Conservation (phyloP, 2,797 vertebrate species). For the Mionectes olivaceus region DNA sequence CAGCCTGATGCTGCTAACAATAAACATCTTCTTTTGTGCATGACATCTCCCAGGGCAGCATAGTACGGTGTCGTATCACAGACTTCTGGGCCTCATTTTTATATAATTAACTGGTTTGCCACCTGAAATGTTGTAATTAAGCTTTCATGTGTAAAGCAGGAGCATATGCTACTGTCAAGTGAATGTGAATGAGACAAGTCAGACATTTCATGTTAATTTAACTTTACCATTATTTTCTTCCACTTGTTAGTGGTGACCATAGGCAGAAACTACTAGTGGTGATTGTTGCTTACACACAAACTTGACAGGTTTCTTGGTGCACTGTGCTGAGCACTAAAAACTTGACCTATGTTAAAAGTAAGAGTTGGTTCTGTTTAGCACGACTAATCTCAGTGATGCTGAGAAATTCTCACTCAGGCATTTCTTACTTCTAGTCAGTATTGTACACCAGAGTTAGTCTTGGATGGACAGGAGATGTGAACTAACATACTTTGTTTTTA, state of each 20-base stretch:
- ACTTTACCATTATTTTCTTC: neutral
- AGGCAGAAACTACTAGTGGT: neutral
- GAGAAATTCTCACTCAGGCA: neutral
- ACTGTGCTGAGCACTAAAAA: rapidly evolving
- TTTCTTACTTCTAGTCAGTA: neutral
- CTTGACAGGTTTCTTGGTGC: neutral
- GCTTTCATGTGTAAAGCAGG: conserved; percentile 53
- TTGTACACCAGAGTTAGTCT: rapidly evolving
- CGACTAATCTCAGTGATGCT: neutral
- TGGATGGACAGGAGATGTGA: neutral
- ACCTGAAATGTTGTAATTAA: conserved; percentile 68
- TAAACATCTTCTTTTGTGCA: conserved; percentile 22
- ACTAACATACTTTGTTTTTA: neutral
- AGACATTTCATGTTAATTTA: conserved; percentile 49
- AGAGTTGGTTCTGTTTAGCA: neutral
- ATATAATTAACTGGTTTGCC: conserved; percentile 55
- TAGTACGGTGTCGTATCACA: conserved; percentile 17
- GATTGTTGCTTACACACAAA: neutral
- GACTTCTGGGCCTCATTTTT: conserved; percentile 50
- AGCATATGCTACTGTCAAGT: conserved; percentile 61
- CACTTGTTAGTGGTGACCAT: neutral
- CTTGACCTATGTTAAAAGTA: neutral
- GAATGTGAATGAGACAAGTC: conserved; percentile 48
- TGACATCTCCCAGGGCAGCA: conserved; percentile 21
- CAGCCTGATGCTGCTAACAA: neutral